Base-by-base conservation (phyloP, 2,888 invertebrate species). In the Chloromyia formosa region DNA sequence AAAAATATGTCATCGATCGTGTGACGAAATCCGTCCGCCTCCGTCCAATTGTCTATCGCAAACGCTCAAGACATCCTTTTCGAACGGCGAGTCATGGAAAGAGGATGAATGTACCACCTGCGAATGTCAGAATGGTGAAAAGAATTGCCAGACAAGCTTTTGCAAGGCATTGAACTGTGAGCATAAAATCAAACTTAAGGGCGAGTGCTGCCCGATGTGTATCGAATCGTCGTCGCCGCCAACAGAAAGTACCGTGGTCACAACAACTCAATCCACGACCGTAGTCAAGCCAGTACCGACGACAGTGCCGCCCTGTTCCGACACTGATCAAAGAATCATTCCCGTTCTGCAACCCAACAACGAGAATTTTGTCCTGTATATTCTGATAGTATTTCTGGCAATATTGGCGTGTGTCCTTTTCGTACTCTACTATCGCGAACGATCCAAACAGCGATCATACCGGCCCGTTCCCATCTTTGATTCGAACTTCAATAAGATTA, bases 391-490 rank as follows among this genome's bases (percentile, higher is more conserved):
- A 16, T 77, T 79, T 16, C 76, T 80, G 23, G 78, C 78, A 0
- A 74, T 80, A 0, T 16, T 81, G 3, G 77, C 80, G 14, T 75
- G 78, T 0, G n/a, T 74, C 1, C 74, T 82, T 64, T 75, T 74
- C 14, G 76, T 77, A 54, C 80, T 81, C 71, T 76, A 74, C 66
- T 81, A 81, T 66, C 79, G 78, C 18, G 82, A 82, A 20, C 49
- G 68, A 42, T 81, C 83, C 75, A 83, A 82, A 74, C 82, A 85
- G 77, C 83, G 84, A 78, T 85, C 85, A 77, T 85, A 85, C 77
- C 80, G 82, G 35, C 83, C 84, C 1, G 84, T 84, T 64, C 82
- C 84, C 16, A 83, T 80, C 74, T 80, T 82, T 75, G 85, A 85
- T 77, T 83, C 84, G 62, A 84, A 83, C 77, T 68, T 66, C 7